Evolutionary conservation across 2,113 vertebrate genomes (phyloP), one percentile per base, ranked within the genome.

Genomic region (Zosterops hypoxanthus): DNA sequence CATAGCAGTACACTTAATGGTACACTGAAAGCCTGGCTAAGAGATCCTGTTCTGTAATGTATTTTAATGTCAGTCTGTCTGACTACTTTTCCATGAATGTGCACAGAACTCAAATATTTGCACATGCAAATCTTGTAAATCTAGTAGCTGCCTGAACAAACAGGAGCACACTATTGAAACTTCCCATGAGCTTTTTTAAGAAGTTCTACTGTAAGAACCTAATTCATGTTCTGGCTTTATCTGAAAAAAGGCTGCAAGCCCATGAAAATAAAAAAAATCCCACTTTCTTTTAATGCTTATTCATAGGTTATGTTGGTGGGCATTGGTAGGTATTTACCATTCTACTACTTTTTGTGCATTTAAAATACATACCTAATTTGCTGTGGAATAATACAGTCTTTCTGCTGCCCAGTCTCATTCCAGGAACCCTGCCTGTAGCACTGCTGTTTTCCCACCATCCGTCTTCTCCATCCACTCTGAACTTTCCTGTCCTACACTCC

Each of bases 31-130:
- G 19, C 6, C 44, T 47, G 60, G 14, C 29, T 86, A n/a, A 81
- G 25, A 75, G 29, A 64, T 88, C 12, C 5, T 6, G 1, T 41
- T 82, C 46, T 64, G 11, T 41, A 36, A 56, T 24, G 7, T 79
- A 42, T 68, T 85, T 82, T 89, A 66, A 53, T 65, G 42, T 46
- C 46, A 84, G 61, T 46, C 82, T 69, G 16, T 71, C 46, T 52
- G n/a, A 64, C 31, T 73, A 6, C 20, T 55, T 92, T 86, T 88
- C 36, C 50, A 26, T 61, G 36, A 73, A 81, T 63, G n/a, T 70
- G 20, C 60, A 50, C n/a, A 73, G 31, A 92, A 70, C 55, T 96
- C 47, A 83, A 91, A 77, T 90, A 88, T 95, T 96, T 94, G 36
- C 18, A 49, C 55, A 66, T 73, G 31, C 12, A 82, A 76, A 82